Conservation (phyloP, 2,113 vertebrate genomes). For the Pelusios castaneus region DNA sequence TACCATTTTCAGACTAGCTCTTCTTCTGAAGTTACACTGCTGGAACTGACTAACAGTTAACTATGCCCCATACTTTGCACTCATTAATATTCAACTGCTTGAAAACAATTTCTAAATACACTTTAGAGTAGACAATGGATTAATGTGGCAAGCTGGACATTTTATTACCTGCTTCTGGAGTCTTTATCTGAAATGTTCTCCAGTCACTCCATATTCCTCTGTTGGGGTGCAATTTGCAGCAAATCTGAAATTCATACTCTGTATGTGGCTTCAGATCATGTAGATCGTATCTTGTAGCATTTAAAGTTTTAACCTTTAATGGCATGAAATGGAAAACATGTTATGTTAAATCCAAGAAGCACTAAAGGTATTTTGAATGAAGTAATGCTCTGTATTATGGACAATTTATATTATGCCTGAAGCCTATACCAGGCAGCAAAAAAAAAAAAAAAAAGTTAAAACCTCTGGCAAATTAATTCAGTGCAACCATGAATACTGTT, state of each 20-base stretch:
- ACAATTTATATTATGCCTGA: neutral
- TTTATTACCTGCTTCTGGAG: slow-evolving; percentile 73
- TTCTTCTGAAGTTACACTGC: fast-evolving
- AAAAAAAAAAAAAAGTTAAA: fast-evolving
- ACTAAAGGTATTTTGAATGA: fast-evolving
- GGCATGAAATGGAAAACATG: neutral
- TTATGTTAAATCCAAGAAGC: fast-evolving
- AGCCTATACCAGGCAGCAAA: neutral
- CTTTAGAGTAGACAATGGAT: fast-evolving
- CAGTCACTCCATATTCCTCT: slow-evolving; percentile 79
- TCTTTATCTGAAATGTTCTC: neutral
- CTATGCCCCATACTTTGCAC: neutral
- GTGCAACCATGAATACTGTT: neutral
- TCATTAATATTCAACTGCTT: fast-evolving
- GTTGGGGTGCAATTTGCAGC: slow-evolving; percentile 61
- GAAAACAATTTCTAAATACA: neutral
- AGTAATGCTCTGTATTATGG: fast-evolving
- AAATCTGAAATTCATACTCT: slow-evolving; percentile 76
- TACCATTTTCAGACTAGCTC: neutral
- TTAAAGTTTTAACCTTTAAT: slow-evolving; percentile 50
- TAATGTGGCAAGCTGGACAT: fast-evolving
- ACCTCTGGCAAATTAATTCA: fast-evolving
- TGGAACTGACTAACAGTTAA: neutral
- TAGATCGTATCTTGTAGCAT: neutral
- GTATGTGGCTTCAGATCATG: slow-evolving; percentile 70